Evolutionary conservation across 2,113 vertebrate species (phyloP).

Genomic region (Ivindomyrus marchei): DNA sequence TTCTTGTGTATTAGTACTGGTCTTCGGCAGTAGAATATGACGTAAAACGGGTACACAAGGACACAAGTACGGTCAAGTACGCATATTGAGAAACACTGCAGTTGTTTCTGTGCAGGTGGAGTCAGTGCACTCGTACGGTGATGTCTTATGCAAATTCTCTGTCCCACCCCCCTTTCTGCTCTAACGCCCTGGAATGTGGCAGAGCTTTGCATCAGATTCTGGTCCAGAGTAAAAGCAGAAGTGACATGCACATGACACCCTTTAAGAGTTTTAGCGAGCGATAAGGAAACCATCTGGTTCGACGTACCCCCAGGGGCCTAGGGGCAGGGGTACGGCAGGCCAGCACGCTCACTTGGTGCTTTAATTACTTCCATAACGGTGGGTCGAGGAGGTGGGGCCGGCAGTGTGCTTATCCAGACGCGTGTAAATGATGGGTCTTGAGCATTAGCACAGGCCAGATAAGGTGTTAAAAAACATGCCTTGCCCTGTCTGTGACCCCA

Average conservation of each 20-base stretch:
- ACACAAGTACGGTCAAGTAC: no score
- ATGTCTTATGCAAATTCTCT: not conserved
- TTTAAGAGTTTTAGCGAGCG: not conserved
- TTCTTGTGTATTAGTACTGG: not conserved
- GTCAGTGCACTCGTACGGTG: not conserved
- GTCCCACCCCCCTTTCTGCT: not conserved
- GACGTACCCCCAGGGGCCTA: not conserved
- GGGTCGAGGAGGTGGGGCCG: not conserved
- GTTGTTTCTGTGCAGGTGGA: not conserved
- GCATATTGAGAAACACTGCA: no score
- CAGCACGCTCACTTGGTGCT: not conserved
- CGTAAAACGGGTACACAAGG: not conserved
- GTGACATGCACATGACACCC: not conserved
- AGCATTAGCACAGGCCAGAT: not conserved
- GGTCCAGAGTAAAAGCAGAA: not conserved
- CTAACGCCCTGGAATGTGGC: not conserved
- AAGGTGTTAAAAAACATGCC: not conserved
- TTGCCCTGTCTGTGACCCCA: not conserved
- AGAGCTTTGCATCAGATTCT: not conserved
- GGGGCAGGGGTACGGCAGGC: not conserved
- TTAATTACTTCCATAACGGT: conserved; percentile 13
- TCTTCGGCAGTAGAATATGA: not conserved
- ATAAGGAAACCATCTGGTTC: conserved; percentile 10
- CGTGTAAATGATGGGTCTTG: not conserved
- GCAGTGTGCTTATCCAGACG: not conserved